Evolutionary conservation across 2,797 vertebrate species (phyloP).

Genomic region (Melopsittacus undulatus): DNA sequence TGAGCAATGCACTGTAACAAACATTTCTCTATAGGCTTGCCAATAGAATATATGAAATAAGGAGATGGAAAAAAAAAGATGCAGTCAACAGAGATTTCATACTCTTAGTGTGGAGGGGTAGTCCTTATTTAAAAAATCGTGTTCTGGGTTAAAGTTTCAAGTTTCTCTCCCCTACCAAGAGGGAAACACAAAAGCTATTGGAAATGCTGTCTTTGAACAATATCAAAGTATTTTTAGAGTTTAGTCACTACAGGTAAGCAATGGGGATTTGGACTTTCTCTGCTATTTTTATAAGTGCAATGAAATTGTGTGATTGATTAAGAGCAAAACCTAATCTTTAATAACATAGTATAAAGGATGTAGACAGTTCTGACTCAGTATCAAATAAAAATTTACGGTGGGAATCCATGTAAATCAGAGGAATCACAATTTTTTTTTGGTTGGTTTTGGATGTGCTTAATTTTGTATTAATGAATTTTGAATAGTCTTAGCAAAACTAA

Average conservation of each 20-base stretch:
- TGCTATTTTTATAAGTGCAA: neutral
- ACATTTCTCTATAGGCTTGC: neutral
- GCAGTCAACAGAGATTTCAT: neutral
- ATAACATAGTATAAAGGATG: neutral
- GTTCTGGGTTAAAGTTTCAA: neutral
- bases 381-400: conserved; percentile 34
- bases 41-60: neutral
- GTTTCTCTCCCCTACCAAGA: neutral
- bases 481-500: conserved; percentile 18
- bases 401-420: neutral
- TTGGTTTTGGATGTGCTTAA: neutral
- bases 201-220: neutral
- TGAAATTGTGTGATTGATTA: conserved; percentile 4
- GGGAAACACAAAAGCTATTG: neutral
- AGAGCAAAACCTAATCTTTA: conserved; percentile 34
- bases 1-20: neutral
- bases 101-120: neutral
- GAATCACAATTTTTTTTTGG: neutral
- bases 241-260: neutral
- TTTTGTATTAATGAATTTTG: conserved; percentile 42
- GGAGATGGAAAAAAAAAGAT: neutral
- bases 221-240: neutral
- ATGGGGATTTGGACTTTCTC: neutral
- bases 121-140: accelerated
- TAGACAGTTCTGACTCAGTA: neutral